Conservation (phyloP, 1,140 invertebrate species). For the Eupristina koningsbergeri region DNA sequence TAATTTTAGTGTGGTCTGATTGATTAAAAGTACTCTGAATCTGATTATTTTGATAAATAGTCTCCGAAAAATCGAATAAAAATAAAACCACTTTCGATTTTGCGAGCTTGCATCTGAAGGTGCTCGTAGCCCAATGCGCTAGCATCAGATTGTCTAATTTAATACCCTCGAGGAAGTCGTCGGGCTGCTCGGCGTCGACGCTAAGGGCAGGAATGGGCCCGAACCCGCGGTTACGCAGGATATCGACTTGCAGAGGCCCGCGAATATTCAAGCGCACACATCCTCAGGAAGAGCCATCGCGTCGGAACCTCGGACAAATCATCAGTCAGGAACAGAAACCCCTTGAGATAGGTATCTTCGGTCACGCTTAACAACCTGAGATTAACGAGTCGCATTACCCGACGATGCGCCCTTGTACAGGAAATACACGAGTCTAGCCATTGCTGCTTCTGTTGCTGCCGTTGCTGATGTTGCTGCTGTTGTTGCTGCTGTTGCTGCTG, state of each 20-base stretch:
- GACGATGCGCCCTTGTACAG: slow-evolving; percentile 55
- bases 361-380: slow-evolving; percentile 67
- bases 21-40: no score
- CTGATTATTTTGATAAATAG: no score
- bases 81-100: no score
- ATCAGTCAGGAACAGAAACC: slow-evolving; percentile 70
- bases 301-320: slow-evolving; percentile 58
- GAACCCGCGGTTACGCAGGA: slow-evolving; percentile 51
- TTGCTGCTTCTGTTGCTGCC: background rate
- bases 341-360: slow-evolving; percentile 67
- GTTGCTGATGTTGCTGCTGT: background rate
- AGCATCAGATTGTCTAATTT: no score
- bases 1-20: no score
- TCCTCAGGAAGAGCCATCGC: slow-evolving; percentile 43
- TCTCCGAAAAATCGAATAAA: no score
- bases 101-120: no score
- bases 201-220: slow-evolving; percentile 29
- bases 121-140: no score
- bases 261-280: slow-evolving; percentile 10
- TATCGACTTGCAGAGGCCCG: slow-evolving; percentile 52
- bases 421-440: slow-evolving; percentile 57
- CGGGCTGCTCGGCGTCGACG: background rate
- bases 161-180: background rate
- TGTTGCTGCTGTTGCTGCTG: slow-evolving; percentile 6
- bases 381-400: slow-evolving; percentile 72